Evolutionary conservation across 2,113 vertebrate genomes (phyloP).

Genomic region (Cyprinus carpio): DNA sequence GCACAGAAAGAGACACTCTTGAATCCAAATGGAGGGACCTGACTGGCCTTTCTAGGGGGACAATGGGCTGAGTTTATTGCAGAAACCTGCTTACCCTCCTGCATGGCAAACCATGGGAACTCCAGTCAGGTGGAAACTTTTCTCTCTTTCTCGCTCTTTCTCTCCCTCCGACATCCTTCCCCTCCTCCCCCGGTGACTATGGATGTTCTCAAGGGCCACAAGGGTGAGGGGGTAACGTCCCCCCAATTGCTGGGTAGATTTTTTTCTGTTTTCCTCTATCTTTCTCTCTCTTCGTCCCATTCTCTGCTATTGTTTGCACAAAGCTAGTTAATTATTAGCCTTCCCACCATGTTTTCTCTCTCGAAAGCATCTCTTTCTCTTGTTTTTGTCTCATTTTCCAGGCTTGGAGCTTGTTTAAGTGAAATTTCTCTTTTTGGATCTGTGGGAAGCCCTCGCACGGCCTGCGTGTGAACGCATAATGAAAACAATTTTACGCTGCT

Average conservation of each 20-base stretch:
- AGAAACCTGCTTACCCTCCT: constrained; percentile 98
- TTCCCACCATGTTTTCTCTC: constrained; percentile 68
- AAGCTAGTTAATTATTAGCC: constrained; percentile 95
- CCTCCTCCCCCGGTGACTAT: constrained; percentile 65
- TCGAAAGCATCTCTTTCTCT: constrained; percentile 53
- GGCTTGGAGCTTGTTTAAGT: constrained; percentile 77
- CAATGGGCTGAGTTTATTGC: constrained; percentile 99
- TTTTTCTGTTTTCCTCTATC: constrained; percentile 71
- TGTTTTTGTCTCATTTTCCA: constrained; percentile 1
- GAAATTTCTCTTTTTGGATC: constrained; percentile 19
- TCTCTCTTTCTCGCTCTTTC: constrained; percentile 76
- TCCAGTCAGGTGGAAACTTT: constrained; percentile 99
- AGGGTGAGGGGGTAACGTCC: constrained; percentile 83
- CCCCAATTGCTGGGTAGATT: constrained; percentile 70
- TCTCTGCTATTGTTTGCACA: constrained; percentile 83
- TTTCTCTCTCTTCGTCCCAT: constrained; percentile 62
- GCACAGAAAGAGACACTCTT: constrained; percentile 99
- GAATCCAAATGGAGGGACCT: constrained; percentile 99
- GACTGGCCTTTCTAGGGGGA: constrained; percentile 97
- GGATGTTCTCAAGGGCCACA: constrained; percentile 88
- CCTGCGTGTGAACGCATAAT: constrained; percentile 97
- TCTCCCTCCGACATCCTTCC: constrained; percentile 51
- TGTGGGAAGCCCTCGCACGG: constrained; percentile 76
- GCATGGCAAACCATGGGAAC: constrained; percentile 98
- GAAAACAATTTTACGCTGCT: constrained; percentile 99